Percentiles rank a stretch among this genome's conserved stretches.
These are phyloP conservation scores for Porphyrio hochstetteri DNA, from an alignment of 2,113 vertebrate genomes.

Conservation along the genomic window DNA sequence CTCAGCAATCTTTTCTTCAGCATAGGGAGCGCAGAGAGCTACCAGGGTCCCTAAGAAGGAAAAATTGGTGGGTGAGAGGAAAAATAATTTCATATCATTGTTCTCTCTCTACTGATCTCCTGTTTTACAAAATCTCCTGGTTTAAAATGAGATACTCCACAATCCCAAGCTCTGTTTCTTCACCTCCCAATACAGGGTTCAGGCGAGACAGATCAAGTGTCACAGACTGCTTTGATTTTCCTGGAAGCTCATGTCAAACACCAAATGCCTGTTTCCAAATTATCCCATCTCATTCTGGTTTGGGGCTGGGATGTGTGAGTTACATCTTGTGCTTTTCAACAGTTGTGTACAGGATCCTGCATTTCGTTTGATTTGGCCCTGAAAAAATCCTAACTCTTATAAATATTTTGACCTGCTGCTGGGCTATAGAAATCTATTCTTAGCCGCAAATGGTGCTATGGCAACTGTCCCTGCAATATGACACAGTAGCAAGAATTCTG, in stretches of 20 bases:
- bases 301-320: background rate
- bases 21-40: background rate
- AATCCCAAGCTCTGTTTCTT: background rate
- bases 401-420: slow-evolving; percentile 48
- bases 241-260: background rate
- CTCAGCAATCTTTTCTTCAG: background rate
- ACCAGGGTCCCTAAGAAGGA: background rate
- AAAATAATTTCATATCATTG: background rate
- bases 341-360: background rate
- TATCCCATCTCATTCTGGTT: background rate
- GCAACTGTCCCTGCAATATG: slow-evolving; percentile 53
- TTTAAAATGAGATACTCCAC: background rate
- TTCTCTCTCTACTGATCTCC: background rate
- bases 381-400: background rate
- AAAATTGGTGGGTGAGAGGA: background rate
- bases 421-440: slow-evolving; percentile 44
- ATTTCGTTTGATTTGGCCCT: background rate
- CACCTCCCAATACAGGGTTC: background rate
- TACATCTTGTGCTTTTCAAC: background rate
- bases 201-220: accelerated
- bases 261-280: background rate
- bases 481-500: slow-evolving; percentile 32
- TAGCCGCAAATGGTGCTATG: slow-evolving; percentile 44
- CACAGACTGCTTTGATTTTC: background rate
- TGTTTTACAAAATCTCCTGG: background rate